A percentile compares a stretch with the other conserved stretches of the same genome.
phyloP scores from a whole-genome alignment of 2,113 vertebrate species.

The Callipepla californica region DNA sequence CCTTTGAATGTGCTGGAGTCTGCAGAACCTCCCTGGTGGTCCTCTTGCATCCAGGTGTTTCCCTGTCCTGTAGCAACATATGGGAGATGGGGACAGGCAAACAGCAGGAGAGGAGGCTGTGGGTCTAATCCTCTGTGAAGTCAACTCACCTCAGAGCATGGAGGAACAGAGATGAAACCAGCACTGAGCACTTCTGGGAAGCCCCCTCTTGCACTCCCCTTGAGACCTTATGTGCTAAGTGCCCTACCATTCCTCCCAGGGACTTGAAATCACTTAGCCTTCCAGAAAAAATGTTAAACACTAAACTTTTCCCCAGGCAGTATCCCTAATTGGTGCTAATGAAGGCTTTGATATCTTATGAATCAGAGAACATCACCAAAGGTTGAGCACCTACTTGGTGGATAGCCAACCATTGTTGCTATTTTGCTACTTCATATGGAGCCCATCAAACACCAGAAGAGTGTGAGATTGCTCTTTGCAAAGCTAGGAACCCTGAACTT shows the following conservation, averaged over 20 bases:
- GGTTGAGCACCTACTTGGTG: neutral
- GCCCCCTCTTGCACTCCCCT: neutral
- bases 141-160: neutral
- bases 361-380: neutral
- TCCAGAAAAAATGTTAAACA: neutral
- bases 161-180: neutral
- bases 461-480: neutral
- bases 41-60: fast-evolving
- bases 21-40: neutral
- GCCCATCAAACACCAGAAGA: neutral
- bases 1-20: fast-evolving
- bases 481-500: neutral
- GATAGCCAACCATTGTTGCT: neutral
- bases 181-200: neutral
- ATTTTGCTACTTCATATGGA: neutral
- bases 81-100: neutral
- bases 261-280: neutral
- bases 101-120: neutral
- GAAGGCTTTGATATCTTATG: neutral
- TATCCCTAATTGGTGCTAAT: neutral
- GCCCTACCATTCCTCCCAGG: neutral
- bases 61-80: fast-evolving
- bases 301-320: neutral
- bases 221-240: neutral
- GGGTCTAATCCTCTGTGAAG: neutral